These are phyloP conservation scores for Castor canadensis DNA, from an alignment of 2,113 vertebrate species.

Conservation along the genomic window DNA sequence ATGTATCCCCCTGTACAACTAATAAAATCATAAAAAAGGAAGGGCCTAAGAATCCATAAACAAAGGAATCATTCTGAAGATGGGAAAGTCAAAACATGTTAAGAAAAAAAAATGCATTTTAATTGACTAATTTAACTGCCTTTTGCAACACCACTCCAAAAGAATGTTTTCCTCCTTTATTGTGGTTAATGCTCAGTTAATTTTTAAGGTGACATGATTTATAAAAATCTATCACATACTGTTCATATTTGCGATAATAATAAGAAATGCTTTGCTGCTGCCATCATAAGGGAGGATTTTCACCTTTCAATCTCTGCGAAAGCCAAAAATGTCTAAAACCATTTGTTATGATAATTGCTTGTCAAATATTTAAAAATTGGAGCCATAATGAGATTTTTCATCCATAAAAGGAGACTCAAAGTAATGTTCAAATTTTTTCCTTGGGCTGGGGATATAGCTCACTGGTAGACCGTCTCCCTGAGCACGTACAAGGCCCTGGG, in stretches of 20 bases:
- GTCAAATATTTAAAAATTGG: conserved; percentile 51
- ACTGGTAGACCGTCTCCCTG: background rate
- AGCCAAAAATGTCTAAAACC: conserved; percentile 46
- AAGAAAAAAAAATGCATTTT: background rate
- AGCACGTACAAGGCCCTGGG: background rate
- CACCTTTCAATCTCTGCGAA: conserved; percentile 55
- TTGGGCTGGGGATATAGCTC: background rate
- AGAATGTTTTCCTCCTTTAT: conserved; percentile 33
- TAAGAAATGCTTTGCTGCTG: conserved; percentile 42
- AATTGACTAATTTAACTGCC: conserved; percentile 23
- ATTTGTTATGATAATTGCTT: conserved; percentile 53
- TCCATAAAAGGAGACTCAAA: conserved; percentile 45
- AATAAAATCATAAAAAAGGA: no score
- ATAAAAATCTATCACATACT: conserved; percentile 27
- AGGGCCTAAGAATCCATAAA: background rate
- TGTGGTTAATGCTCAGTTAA: conserved; percentile 22
- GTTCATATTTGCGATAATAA: conserved; percentile 44
- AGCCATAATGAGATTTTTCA: conserved; percentile 52
- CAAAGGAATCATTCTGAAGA: conserved; percentile 19
- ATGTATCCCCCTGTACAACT: no score
- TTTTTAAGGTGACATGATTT: conserved; percentile 59
- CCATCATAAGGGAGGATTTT: conserved; percentile 49
- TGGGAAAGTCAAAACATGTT: conserved; percentile 16
- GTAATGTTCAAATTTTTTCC: conserved; percentile 48
- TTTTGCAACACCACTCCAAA: conserved; percentile 28